Evolutionary conservation across 2,888 invertebrate species (phyloP), one percentile per base, ranked within the genome.

Genomic region (Drosophila mulleri): DNA sequence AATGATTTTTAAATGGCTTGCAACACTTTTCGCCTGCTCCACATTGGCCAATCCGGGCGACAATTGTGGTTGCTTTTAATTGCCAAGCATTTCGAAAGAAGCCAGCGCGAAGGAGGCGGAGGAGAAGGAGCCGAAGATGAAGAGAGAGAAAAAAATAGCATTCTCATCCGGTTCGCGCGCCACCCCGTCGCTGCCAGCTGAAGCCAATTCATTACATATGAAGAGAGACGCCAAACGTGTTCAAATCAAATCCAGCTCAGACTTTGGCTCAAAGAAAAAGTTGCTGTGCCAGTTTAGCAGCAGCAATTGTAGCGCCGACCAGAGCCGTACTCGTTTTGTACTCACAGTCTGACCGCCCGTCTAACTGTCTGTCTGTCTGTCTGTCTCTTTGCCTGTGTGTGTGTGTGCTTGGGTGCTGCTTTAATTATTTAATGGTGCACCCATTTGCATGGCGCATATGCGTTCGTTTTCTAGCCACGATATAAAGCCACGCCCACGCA

Each of bases 361-460:
- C 60, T 60, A 59, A 23, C 32, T 14, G 59, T 41, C 20, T 53
- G 16, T 44, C 18, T 53, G 50, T 56, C 52, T 48, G 57, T 32
- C 11, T n/a, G 57, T 3, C 35, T 42, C 44, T 45, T 26, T 57
- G 59, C 23, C 12, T 23, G 56, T 7, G 20, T 14, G 9, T n/a
- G 66, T 18, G 63, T 67, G 54, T 39, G 61, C 32, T 12, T 20
- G 53, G 78, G 75, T 72, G 75, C 75, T 73, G 82, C 69, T 80
- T 86, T 87, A 87, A 87, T 87, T 88, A 87, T 87, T 87, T 87
- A 88, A 87, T 87, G 89, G 84, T 82, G 84, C 84, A 75, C 76
- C 83, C 86, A 88, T 88, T 86, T 86, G 86, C 59, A 61, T 70
- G 72, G 58, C 48, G 65, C 68, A 65, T 23, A 45, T 23, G 20